These are phyloP conservation scores for Phymastichus coffea DNA, from an alignment of 1,140 invertebrate species.

Conservation along the genomic window DNA sequence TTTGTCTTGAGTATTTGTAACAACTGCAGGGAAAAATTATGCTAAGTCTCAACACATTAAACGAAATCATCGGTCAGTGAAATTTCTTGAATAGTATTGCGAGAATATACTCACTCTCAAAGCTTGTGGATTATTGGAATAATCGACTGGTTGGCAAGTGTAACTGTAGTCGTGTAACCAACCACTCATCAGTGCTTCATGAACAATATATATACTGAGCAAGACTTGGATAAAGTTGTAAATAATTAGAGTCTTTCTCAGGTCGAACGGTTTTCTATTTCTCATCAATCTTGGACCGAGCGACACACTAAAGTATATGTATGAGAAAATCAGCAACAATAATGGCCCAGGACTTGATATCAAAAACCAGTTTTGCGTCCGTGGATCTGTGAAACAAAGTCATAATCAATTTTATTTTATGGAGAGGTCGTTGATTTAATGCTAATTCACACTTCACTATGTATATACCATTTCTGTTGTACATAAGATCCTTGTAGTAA, in stretches of 20 bases:
- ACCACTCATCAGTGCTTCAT: slow-evolving; percentile 66
- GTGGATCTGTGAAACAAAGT: slow-evolving; percentile 67
- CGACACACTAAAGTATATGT: slow-evolving; percentile 74
- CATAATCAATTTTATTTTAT: background rate
- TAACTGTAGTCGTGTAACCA: slow-evolving; percentile 76
- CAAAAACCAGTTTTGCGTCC: slow-evolving; percentile 83
- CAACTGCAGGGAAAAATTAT: too few relatives aligned
- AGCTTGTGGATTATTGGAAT: slow-evolving; percentile 70
- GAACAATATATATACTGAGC: slow-evolving; percentile 70
- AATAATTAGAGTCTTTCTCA: slow-evolving; percentile 72
- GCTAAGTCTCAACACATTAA: too few relatives aligned
- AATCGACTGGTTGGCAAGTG: slow-evolving; percentile 82
- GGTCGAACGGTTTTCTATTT: slow-evolving; percentile 77
- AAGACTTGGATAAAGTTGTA: slow-evolving; percentile 83
- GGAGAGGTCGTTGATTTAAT: background rate
- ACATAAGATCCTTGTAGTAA: slow-evolving; percentile 48
- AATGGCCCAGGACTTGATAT: slow-evolving; percentile 79
- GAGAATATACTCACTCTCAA: slow-evolving; percentile 65
- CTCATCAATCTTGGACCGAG: slow-evolving; percentile 82
- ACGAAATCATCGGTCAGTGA: too few relatives aligned
- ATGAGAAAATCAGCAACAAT: slow-evolving; percentile 69
- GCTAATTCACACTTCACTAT: too few relatives aligned
- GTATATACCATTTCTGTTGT: slow-evolving; percentile 47
- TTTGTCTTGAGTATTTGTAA: too few relatives aligned
- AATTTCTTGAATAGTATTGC: too few relatives aligned